A percentile compares a stretch with the other conserved stretches of the same genome.
phyloP scores from a whole-genome alignment of 2,113 vertebrate genomes.

The Proterorhinus semilunaris region DNA sequence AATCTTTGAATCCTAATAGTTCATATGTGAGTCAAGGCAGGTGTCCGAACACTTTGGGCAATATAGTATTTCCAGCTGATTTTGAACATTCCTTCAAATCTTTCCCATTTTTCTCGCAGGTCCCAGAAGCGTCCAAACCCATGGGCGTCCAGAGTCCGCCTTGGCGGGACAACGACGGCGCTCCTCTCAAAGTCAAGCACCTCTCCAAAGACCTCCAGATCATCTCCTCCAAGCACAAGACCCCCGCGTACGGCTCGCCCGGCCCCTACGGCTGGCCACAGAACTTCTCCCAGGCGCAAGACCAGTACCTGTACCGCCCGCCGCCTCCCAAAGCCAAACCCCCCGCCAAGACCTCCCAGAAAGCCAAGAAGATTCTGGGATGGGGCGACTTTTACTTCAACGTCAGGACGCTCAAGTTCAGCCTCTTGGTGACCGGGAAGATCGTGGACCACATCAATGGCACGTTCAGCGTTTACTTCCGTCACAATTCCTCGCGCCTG shows the following conservation, averaged over 20 bases:
- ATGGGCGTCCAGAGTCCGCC: constrained; percentile 32
- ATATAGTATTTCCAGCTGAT: neutral
- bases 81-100: neutral
- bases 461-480: constrained; percentile 79
- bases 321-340: constrained; percentile 59
- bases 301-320: constrained; percentile 60
- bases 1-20: no score
- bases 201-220: constrained; percentile 66
- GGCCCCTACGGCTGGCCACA: constrained; percentile 64
- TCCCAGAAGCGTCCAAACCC: constrained; percentile 50
- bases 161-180: constrained; percentile 30
- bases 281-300: constrained; percentile 64
- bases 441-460: constrained; percentile 81
- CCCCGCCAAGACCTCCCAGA: constrained; percentile 57
- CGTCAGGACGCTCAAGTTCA: constrained; percentile 77
- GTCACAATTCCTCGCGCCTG: constrained; percentile 77
- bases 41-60: no score
- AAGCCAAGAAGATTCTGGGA: constrained; percentile 79
- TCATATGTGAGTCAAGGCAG: no score
- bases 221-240: constrained; percentile 67
- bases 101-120: constrained; percentile 31
- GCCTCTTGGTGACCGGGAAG: constrained; percentile 78
- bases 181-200: constrained; percentile 59
- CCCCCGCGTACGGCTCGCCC: constrained; percentile 46
- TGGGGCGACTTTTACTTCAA: constrained; percentile 81